Base-by-base conservation (phyloP, 2,797 vertebrate genomes). In the Chelon labrosus region DNA sequence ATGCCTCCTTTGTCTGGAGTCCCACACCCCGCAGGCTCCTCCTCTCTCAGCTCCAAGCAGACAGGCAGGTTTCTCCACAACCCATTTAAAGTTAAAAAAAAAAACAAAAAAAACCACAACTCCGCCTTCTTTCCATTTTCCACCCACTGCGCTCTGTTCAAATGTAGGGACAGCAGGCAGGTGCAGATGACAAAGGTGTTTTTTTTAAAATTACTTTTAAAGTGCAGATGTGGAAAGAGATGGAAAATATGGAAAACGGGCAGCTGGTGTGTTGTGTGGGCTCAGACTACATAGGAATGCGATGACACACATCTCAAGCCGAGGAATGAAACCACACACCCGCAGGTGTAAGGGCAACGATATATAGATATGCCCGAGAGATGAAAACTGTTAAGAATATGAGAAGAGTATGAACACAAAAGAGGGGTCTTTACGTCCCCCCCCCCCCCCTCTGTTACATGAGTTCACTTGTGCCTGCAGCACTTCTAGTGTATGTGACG, bases 11-110 rank as follows among this genome's bases (percentile, higher is more conserved):
- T 94, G 93, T 93, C 89, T 90, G 70, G 72, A 90, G 81, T 87
- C 75, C 85, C 42, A 91, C 89, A 80, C 87, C 92, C 90, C 68
- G 67, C 74, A 90, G 80, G 88, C 93, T 92, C 93, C 92, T 91
- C 92, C 92, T 85, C 85, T 75, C 80, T 16, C 41, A 44, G 70
- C 84, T 85, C 74, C 16, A 67, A 89, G 92, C 84, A 59, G 91
- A 92, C 90, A 78, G 91, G 89, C 92, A 92, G 92, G 93, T 94
- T 93, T 91, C 90, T 91, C 91, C 82, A 92, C 89, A 89, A 91
- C 86, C 79, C 75, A 81, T 70, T 78, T 79, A 85, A 84, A 91
- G 80, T 88, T 67, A 58, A 85, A 67, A 77, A 44, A 14, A 44
- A 27, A 27, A 5, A 27, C 3, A 31, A 7, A 31, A 31, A 31